Evolutionary conservation across 2,113 vertebrate genomes (phyloP).

Genomic region (Atrichornis clamosus): DNA sequence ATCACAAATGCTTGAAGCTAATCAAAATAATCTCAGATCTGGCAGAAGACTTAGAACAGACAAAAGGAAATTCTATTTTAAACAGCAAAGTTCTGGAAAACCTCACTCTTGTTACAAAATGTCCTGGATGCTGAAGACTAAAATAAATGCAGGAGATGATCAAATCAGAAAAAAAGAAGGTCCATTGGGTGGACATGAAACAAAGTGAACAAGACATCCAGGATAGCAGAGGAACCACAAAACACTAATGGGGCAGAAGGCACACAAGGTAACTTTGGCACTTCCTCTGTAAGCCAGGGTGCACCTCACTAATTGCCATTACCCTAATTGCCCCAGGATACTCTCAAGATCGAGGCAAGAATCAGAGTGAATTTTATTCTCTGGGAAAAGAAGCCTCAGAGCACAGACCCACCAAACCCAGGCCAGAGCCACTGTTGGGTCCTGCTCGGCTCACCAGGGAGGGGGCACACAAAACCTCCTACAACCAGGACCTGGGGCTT

Average conservation of each 20-base stretch:
- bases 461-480: background rate
- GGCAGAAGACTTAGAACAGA: background rate
- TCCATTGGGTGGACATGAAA: background rate
- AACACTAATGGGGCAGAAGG: background rate
- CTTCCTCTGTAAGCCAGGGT: background rate
- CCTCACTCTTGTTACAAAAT: background rate
- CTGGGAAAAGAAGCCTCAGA: background rate
- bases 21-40: background rate
- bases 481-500: background rate
- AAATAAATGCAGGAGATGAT: background rate
- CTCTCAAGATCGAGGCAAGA: background rate
- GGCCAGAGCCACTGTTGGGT: background rate
- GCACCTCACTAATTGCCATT: background rate
- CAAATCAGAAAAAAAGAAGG: background rate
- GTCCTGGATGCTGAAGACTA: background rate
- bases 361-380: background rate
- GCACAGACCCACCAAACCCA: background rate
- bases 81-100: background rate
- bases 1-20: background rate
- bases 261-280: background rate
- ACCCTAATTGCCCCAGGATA: background rate
- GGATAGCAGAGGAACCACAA: background rate
- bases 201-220: background rate
- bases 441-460: accelerated
- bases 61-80: background rate